Conservation (phyloP, 2,888 invertebrate species). For the Terebella lapidaria region DNA sequence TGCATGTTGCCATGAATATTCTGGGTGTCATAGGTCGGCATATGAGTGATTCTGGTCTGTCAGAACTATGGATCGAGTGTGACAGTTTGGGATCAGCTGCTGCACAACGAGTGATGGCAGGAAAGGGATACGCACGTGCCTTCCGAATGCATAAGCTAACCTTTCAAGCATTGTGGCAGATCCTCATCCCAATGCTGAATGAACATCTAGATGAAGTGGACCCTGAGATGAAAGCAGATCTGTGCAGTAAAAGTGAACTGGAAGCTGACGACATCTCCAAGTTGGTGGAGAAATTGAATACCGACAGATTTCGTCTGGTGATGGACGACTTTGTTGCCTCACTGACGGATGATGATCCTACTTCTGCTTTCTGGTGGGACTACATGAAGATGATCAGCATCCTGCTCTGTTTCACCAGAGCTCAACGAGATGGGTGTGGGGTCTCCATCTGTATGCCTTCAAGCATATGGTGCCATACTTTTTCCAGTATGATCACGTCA, state of each 20-base stretch:
- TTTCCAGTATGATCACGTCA: conserved; percentile 7
- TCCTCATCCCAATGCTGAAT: conserved; percentile 5
- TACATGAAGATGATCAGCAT: conserved; percentile 7
- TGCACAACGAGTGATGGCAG: conserved; percentile 7
- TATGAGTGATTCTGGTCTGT: conserved; percentile 12
- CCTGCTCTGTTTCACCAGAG: conserved; percentile 6
- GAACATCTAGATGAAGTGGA: neutral
- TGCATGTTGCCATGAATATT: conserved; percentile 15
- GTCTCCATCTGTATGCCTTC: conserved; percentile 8
- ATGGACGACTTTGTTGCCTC: too few relatives aligned
- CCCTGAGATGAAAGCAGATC: neutral
- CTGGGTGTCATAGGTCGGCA: conserved; percentile 11
- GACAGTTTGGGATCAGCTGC: conserved; percentile 8
- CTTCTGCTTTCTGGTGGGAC: conserved; percentile 6
- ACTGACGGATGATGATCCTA: neutral
- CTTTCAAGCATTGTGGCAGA: conserved; percentile 7
- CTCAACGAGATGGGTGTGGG: conserved; percentile 9
- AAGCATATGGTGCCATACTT: conserved; percentile 8
- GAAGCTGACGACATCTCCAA: neutral
- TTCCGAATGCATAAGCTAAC: conserved; percentile 14
- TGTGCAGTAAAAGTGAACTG: neutral
- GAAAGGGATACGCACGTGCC: conserved; percentile 13
- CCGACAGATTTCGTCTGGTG: neutral
- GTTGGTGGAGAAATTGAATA: neutral
- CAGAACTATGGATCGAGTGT: conserved; percentile 14